Evolutionary conservation across 2,797 vertebrate genomes (phyloP), one percentile per base, ranked within the genome.

Genomic region (Myotis planiceps): DNA sequence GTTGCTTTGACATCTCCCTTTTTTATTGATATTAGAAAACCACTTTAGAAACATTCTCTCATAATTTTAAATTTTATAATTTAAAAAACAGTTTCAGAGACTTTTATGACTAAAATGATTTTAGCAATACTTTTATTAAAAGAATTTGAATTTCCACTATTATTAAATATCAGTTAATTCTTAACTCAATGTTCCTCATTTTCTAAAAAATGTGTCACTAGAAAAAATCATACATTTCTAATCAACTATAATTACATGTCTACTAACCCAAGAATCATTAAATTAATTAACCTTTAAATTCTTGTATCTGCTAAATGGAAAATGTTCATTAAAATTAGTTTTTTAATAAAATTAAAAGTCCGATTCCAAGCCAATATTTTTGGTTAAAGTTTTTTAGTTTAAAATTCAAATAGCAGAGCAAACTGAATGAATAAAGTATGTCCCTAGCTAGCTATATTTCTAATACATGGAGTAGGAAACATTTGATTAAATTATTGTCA

Each of bases 251-350:
- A 79, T 96, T 92, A 55, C 8, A 29, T 72, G 19, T 85, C 84
- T 79, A 89, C 37, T 39, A 89, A 89, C 15, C 5, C 93, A 96
- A 97, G 86, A 92, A 98, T 93, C 53, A 95, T 91, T 89, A 91
- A 81, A 96, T 95, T 96, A 97, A 98, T 97, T 98, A 98, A 98
- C 88, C 90, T 97, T 97, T 97, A 96, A 98, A 97, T 95, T 97
- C 80, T 98, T 97, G 82, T 83, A 95, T 97, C 92, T 97, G n/a
- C 69, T 93, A 96, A 89, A 97, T 92, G 80, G 75, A 97, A 98
- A 97, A 90, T 80, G 63, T 86, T 96, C 68, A 93, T 97, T 95
- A 74, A 96, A 98, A 97, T 96, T 83, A 91, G 68, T 93, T 98
- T 90, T 42, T 95, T 97, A 97, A 95, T 53, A 97, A 96, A 93